These are phyloP conservation scores for Clarias gariepinus DNA, from an alignment of 2,113 vertebrate species.

Conservation along the genomic window DNA sequence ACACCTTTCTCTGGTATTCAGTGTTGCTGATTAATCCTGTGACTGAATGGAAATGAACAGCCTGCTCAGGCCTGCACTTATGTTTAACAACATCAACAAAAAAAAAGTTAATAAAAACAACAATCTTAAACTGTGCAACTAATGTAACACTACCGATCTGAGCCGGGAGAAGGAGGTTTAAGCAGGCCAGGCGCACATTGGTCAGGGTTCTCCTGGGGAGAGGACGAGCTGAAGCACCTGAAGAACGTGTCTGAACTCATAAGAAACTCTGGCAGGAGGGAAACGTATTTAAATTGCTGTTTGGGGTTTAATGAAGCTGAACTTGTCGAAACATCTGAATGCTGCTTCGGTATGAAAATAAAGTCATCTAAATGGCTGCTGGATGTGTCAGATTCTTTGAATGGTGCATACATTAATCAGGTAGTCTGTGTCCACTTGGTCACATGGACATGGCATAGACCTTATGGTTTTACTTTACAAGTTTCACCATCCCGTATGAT, in stretches of 20 bases:
- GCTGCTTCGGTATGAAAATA: conserved; percentile 31
- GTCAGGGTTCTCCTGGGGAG: neutral
- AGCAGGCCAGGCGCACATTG: neutral
- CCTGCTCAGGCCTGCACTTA: neutral
- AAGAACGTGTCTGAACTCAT: neutral
- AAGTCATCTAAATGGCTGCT: conserved; percentile 29
- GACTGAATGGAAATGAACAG: neutral
- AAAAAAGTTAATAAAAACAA: no score
- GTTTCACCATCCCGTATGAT: neutral
- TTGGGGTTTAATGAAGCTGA: conserved; percentile 7
- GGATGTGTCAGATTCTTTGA: neutral
- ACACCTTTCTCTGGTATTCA: neutral
- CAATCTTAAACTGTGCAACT: neutral
- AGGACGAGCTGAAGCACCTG: neutral
- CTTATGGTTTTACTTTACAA: neutral
- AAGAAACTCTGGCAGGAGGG: conserved; percentile 10
- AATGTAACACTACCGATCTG: neutral
- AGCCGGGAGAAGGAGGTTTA: neutral
- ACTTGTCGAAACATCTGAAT: conserved; percentile 15
- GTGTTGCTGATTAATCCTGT: neutral
- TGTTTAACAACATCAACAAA: neutral
- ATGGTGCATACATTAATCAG: neutral
- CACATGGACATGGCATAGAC: neutral
- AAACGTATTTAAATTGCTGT: neutral
- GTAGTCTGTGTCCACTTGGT: neutral